Base-by-base conservation (phyloP, 1,140 invertebrate genomes). In the Pseudomyrmex sp. region DNA sequence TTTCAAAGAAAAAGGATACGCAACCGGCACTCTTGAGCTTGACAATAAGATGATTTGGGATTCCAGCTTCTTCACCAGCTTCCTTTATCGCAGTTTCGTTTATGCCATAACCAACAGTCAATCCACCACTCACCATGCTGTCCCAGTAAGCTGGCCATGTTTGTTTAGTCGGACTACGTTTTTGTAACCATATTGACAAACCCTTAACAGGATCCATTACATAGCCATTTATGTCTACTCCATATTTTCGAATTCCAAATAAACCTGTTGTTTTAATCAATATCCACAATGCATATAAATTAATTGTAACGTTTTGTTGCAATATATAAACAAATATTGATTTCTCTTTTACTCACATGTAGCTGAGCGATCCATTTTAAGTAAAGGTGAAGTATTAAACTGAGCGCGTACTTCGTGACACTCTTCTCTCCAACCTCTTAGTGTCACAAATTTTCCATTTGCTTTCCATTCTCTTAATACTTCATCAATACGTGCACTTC, bases 111-210 rank as follows among this genome's bases (percentile, higher is more conserved):
- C 98, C 98, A 58, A 98, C 98, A 63, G 97, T 97, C 52, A 99
- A 93, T 13, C 98, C 98, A 77, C 98, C 98, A 86, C 97, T 98
- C 7, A 98, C 98, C 97, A 99, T 98, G 91, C 98, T 99, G 93
- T 99, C 98, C 96, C 98, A 97, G 94, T 98, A 98, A 69, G 98
- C 97, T 74, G 98, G 98, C 97, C 98, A 99, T 26, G 98, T 99
- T 93, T 98, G 97, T 95, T 99, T 99, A 35, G 96, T 98, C 69
- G 96, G 95, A 82, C 98, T 97, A 89, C 98, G 95, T 91, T 97
- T 97, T 92, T 98, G 98, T 85, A 99, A 95, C 98, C 98, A 99
- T 92, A 99, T 97, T 93, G 97, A 98, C 59, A 98, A 92, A 9
- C 98, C 97, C 93, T 97, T 97, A 62, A 96, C 96, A 15, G 97